Evolutionary conservation across 2,797 vertebrate species (phyloP).

Genomic region (Betta splendens): DNA sequence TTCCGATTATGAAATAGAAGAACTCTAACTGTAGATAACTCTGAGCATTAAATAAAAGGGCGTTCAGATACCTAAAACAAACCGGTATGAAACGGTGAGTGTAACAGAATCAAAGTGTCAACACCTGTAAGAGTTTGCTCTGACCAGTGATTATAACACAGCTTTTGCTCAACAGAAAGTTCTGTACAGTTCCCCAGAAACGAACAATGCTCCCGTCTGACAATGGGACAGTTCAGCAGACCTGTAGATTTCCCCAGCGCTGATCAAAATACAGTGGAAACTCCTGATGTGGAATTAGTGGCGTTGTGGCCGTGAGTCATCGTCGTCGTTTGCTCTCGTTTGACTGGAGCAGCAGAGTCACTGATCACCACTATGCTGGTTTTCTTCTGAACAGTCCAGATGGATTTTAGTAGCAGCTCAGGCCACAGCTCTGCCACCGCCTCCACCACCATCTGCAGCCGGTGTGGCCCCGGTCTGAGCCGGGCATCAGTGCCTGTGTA

Average conservation of each 20-base stretch:
- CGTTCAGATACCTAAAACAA: too few species aligned
- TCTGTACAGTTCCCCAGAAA: constrained; percentile 20
- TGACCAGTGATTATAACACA: constrained; percentile 4
- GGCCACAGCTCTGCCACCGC: constrained; percentile 36
- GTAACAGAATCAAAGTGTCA: too few species aligned
- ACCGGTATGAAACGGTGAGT: too few species aligned
- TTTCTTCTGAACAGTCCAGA: constrained; percentile 49
- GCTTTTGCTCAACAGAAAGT: constrained; percentile 39
- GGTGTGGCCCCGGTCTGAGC: constrained; percentile 17
- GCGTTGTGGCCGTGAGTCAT: background rate
- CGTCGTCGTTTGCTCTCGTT: constrained; percentile 32
- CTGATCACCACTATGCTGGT: too few species aligned
- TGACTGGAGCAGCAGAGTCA: constrained; percentile 29
- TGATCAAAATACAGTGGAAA: background rate
- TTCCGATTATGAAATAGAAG: too few species aligned
- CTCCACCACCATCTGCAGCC: constrained; percentile 63
- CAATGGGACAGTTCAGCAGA: constrained; percentile 16
- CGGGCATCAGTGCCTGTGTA: constrained; percentile 22
- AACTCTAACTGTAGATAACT: too few species aligned
- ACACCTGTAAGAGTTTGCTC: constrained; percentile 5
- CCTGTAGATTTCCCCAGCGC: background rate
- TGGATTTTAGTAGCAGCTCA: constrained; percentile 54
- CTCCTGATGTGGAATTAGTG: background rate
- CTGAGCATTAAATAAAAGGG: too few species aligned
- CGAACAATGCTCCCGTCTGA: background rate